Base-by-base conservation (phyloP, 2,113 vertebrate species). In the Lamprologus speciosus region DNA sequence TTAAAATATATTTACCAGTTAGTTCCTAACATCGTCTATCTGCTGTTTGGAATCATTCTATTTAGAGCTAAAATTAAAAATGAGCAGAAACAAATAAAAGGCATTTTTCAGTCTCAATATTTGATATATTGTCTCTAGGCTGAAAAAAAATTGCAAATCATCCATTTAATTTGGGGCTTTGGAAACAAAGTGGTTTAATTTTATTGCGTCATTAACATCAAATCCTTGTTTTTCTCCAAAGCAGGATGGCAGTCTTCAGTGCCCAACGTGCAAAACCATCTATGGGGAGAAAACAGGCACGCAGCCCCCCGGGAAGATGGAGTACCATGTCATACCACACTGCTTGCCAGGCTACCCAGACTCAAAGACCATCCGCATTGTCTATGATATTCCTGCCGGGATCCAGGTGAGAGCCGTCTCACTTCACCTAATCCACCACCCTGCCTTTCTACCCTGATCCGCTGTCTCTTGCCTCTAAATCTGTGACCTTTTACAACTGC, bases 291-390 rank as follows among this genome's bases (percentile, higher is more conserved):
- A 99, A 95, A 99, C 98, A 0, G 98, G 98, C 63, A 99, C 98
- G 0, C 98, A 99, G 96, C 98, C 98, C 0, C 98, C 98, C 0
- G 98, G 98, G 97, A 99, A 99, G 95, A 99, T 99, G 98, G 98
- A 99, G 83, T 99, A 98, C 80, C 98, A 99, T 33, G 95, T 99
- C 89, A 99, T 99, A 90, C 98, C 98, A 6, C 98, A 99, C 95
- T 98, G 97, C 47, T 97, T 99, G 82, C 98, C 98, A 0, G 98
- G 98, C 79, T 97, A 98, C 83, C 85, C 95, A 0, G 97, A 98
- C 92, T 97, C 95, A 93, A 99, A 98, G 95, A 98, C 97, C 88
- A 99, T 99, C 87, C 98, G 98, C 87, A 99, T 99, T 0, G 96
- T 99, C 94, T 99, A 99, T 0, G 98, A 99, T 95, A 99, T 99